A percentile compares a stretch with the other conserved stretches of the same genome.
phyloP scores from a whole-genome alignment of 1,140 invertebrate genomes.

The Zophobas atratus region DNA sequence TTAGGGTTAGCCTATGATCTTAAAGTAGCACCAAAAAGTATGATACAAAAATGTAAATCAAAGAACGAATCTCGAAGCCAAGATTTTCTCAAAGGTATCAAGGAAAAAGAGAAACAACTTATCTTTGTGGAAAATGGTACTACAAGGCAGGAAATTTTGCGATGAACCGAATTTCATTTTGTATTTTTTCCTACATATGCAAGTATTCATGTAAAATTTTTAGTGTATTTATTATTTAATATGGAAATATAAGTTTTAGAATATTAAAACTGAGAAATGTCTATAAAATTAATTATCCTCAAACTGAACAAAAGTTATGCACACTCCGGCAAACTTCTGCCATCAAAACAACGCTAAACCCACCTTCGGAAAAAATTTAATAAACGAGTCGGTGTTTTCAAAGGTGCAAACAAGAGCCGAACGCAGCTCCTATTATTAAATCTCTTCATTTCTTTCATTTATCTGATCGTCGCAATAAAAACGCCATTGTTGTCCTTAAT shows the following conservation, averaged over 20 bases:
- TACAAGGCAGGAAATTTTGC: too few species aligned
- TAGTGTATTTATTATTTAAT: too few species aligned
- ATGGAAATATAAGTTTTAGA: too few species aligned
- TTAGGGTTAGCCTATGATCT: constrained; percentile 78
- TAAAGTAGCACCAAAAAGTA: constrained; percentile 69
- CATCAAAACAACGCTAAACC: neutral
- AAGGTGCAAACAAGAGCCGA: constrained; percentile 19
- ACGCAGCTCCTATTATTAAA: constrained; percentile 24
- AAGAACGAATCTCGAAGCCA: constrained; percentile 68
- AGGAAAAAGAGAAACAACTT: too few species aligned
- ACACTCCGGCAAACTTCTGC: constrained; percentile 34
- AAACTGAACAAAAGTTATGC: too few species aligned
- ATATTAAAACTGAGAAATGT: too few species aligned
- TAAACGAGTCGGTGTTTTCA: constrained; percentile 3
- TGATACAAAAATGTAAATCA: constrained; percentile 70
- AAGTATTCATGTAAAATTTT: too few species aligned
- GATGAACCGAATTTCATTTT: too few species aligned
- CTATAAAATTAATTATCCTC: too few species aligned
- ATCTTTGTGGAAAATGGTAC: too few species aligned
- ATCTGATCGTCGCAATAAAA: constrained; percentile 13
- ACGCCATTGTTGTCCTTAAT: neutral
- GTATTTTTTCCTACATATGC: too few species aligned
- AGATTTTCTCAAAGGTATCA: too few species aligned
- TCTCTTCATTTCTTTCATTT: constrained; percentile 20
- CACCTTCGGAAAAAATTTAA: constrained; percentile 17